Conservation (phyloP, 2,888 invertebrate genomes). For the Campoplex nolae region DNA sequence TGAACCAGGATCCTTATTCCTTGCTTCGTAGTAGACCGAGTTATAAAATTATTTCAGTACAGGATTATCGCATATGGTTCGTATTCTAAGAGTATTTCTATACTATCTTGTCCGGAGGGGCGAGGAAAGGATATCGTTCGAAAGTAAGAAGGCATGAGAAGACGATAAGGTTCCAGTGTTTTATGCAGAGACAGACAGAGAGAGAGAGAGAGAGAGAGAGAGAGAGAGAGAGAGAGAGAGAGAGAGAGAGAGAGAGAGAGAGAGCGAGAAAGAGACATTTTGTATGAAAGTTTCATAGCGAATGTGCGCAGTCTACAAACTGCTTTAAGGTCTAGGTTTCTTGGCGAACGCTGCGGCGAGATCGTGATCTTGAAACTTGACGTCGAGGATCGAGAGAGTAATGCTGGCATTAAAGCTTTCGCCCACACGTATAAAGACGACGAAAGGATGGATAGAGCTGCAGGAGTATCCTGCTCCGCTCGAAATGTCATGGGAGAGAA, state of each 20-base stretch:
- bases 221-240: no score
- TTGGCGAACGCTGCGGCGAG: slow-evolving; percentile 73
- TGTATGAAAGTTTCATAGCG: slow-evolving; percentile 53
- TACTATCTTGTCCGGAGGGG: slow-evolving; percentile 41
- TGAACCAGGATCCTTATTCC: not conserved
- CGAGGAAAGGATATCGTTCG: slow-evolving; percentile 18
- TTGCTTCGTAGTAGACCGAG: not conserved
- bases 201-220: no score
- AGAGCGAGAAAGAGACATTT: not conserved
- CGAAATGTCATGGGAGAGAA: slow-evolving; percentile 55
- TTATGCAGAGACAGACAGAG: not conserved
- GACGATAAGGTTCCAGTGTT: slow-evolving; percentile 10
- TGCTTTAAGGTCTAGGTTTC: slow-evolving; percentile 75
- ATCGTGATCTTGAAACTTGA: slow-evolving; percentile 66
- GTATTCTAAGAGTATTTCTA: not conserved
- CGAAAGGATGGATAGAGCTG: not conserved
- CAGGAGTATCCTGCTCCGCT: slow-evolving; percentile 39
- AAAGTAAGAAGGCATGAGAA: slow-evolving; percentile 11
- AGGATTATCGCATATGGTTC: slow-evolving; percentile 49
- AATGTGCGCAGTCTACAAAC: slow-evolving; percentile 55
- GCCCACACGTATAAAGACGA: slow-evolving; percentile 52
- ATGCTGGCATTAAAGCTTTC: slow-evolving; percentile 66
- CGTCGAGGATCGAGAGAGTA: slow-evolving; percentile 46
- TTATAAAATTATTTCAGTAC: slow-evolving; percentile 42
- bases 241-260: no score